phyloP scores from a whole-genome alignment of 2,113 vertebrate species.

The Apus apus region DNA sequence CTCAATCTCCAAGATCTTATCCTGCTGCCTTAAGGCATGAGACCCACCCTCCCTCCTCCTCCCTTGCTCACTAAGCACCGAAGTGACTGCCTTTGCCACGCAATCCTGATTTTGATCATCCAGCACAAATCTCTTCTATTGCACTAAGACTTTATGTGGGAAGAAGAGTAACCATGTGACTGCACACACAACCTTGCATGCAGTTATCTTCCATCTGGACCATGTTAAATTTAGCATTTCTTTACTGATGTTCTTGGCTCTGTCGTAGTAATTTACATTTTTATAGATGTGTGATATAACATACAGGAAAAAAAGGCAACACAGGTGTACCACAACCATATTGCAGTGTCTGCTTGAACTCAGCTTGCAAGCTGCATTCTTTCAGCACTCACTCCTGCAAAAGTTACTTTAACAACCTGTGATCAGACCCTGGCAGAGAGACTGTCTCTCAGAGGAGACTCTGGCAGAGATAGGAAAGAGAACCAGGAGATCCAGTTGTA shows the following conservation, averaged over 20 bases:
- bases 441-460: neutral
- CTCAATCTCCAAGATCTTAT: neutral
- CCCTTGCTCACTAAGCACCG: neutral
- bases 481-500: neutral
- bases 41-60: neutral
- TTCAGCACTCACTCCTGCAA: neutral
- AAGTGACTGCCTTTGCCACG: neutral
- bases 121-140: neutral
- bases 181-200: neutral
- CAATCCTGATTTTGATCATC: neutral
- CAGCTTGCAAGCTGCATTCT: neutral
- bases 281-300: neutral
- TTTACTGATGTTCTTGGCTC: neutral
- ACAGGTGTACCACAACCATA: neutral
- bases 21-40: neutral
- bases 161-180: neutral
- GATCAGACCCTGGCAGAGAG: neutral
- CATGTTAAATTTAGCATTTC: neutral
- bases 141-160: fast-evolving
- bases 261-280: neutral
- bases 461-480: neutral
- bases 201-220: neutral
- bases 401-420: neutral
- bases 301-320: neutral
- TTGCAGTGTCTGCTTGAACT: neutral